Base-by-base conservation (phyloP, 1,140 invertebrate genomes). In the Papilio polyxenes region DNA sequence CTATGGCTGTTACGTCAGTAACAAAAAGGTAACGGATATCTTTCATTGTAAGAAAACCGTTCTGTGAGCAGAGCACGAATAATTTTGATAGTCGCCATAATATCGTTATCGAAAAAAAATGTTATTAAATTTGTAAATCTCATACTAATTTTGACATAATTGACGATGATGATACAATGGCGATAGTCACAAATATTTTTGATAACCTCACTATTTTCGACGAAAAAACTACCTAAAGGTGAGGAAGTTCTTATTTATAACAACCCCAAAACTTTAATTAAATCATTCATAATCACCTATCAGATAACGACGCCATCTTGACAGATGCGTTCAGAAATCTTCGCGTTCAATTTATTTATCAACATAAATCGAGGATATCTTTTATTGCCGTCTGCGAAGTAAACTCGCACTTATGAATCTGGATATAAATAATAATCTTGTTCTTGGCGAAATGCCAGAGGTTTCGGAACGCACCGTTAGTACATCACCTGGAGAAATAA, bases 401-500 rank as follows among this genome's bases (percentile, higher is more conserved):
- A 75, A 75, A 75, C 74, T 49, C 40, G 74, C 74, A 75, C 74
- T 75, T 49, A 75, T 75, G 40, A 74, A 49, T 75, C 74, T 75
- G 31, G 74, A 37, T 75, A 75, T 48, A 75, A 75, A 75, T 75
- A 75, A 75, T 75, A 75, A 75, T 48, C 40, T 48, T 10, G 74
- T 40, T 74, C 72, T 40, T 75, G 74, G 74, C 74, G 9, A 9
- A 15, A 1, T 3, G 17, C 74, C 74, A 75, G 74, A 75, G 40
- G 44, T 48, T 49, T 44, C 74, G 0, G 74, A 75, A 75, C 44
- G 74, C 40, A 49, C 74, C n/a, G 74, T 75, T 75, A 75, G 40
- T 75, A 75, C 44, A 74, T 74, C 72, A 74, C 72, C 74, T 75
- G 74, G 74, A 40, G 15, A 75, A 75, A 75, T 75, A 75, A 75